A percentile compares a stretch with the other conserved stretches of the same genome.
These are phyloP conservation scores for Acholoe squamosa DNA, from an alignment of 2,888 invertebrate genomes.

Conservation along the genomic window DNA sequence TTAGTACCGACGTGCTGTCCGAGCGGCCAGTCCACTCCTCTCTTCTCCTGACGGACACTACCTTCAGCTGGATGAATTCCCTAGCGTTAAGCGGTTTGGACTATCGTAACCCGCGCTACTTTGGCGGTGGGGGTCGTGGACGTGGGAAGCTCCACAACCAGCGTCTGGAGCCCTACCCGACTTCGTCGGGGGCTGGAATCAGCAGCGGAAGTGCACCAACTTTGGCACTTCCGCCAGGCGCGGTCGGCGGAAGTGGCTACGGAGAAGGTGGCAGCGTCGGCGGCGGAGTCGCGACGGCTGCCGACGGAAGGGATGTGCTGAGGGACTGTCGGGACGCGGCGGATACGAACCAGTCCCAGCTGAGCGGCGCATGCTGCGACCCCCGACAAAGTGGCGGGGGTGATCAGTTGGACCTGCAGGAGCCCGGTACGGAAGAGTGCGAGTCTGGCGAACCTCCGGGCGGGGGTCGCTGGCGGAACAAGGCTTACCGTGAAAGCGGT, in stretches of 20 bases:
- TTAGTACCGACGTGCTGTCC: not conserved
- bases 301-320: not conserved
- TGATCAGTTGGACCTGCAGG: conserved; percentile 32
- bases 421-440: not conserved
- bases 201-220: conserved; percentile 16
- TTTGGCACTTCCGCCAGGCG: not conserved
- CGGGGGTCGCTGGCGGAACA: not conserved
- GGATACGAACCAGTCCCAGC: conserved; percentile 40
- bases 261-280: not conserved
- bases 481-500: conserved; percentile 14
- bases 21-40: not conserved
- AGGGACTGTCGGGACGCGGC: conserved; percentile 41
- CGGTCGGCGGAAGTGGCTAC: not conserved
- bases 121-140: conserved; percentile 43
- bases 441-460: not conserved
- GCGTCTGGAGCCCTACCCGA: conserved; percentile 33
- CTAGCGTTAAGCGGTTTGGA: conserved; percentile 52
- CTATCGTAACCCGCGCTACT: conserved; percentile 47
- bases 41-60: not conserved
- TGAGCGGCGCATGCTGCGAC: not conserved
- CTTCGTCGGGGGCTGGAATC: not conserved
- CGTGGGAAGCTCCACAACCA: conserved; percentile 55
- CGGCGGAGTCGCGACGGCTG: not conserved
- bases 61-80: conserved; percentile 43
- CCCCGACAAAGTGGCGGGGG: not conserved